Percentiles rank a stretch among this genome's conserved stretches.
phyloP scores from a whole-genome alignment of 2,113 vertebrate genomes.

The Scomber japonicus region DNA sequence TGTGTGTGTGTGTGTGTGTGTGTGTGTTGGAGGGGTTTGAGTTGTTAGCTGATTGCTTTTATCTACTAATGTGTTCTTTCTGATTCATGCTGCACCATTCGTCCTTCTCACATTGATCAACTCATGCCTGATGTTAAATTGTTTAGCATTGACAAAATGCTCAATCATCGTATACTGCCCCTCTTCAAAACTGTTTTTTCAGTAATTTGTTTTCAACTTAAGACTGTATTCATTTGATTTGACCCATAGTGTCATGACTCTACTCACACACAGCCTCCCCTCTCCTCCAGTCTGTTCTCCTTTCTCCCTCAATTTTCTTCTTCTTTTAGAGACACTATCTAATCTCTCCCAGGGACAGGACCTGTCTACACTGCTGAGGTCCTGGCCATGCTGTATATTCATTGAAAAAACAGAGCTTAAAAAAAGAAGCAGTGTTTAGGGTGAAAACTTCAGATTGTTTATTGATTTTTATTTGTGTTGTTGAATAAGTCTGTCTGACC shows the following conservation, averaged over 20 bases:
- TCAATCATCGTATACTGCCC: not conserved
- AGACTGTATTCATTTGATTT: constrained; percentile 44
- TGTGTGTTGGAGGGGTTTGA: too few species aligned
- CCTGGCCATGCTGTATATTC: constrained; percentile 98
- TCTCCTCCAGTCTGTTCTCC: constrained; percentile 39
- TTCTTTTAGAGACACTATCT: constrained; percentile 69
- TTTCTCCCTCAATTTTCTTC: constrained; percentile 64
- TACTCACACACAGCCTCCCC: constrained; percentile 38
- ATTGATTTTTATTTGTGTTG: constrained; percentile 99
- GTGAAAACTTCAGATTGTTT: constrained; percentile 99
- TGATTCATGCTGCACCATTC: not conserved
- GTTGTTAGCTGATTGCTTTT: not conserved
- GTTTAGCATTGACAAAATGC: constrained; percentile 12
- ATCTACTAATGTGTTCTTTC: not conserved
- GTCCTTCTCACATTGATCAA: not conserved
- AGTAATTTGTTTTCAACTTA: not conserved
- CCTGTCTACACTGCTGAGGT: constrained; percentile 90
- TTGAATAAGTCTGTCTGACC: constrained; percentile 95
- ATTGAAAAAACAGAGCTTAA: constrained; percentile 90
- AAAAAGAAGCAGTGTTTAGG: constrained; percentile 86
- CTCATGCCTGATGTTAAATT: constrained; percentile 26
- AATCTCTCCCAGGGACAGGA: constrained; percentile 81
- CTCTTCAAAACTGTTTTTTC: constrained; percentile 1
- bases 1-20: too few species aligned
- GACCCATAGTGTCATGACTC: constrained; percentile 35